Conservation (phyloP, 1,140 invertebrate genomes). For the Brachionus plicatilis region DNA sequence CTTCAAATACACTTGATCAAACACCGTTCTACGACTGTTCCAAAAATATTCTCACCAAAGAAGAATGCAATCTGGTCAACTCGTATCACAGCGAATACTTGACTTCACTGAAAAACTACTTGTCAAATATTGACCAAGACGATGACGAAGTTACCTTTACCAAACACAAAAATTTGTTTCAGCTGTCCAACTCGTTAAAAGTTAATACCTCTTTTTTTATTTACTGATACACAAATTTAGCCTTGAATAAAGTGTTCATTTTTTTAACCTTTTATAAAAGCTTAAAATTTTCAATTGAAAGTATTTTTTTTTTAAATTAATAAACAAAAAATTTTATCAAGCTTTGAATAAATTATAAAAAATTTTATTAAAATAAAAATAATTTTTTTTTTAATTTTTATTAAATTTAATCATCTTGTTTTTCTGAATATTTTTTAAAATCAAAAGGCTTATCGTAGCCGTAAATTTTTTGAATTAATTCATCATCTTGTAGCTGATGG, state of each 20-base stretch:
- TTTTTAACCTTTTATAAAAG: not conserved
- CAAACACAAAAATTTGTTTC: not conserved
- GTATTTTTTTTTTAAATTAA: no score
- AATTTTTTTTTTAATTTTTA: not conserved
- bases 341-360: no score
- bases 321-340: no score
- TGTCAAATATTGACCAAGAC: constrained; percentile 10
- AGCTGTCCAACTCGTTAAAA: not conserved
- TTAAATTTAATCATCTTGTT: constrained; percentile 20
- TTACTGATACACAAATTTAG: not conserved
- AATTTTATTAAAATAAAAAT: not conserved
- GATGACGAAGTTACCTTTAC: not conserved
- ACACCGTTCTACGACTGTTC: constrained; percentile 6
- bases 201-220: constrained; percentile 26
- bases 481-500: not conserved
- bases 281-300: no score
- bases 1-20: not conserved
- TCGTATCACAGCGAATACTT: constrained; percentile 14
- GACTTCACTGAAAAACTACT: not conserved
- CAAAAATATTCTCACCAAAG: not conserved
- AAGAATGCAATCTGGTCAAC: constrained; percentile 4
- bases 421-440: constrained; percentile 14
- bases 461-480: constrained; percentile 2
- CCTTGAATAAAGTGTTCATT: not conserved
- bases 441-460: constrained; percentile 39